phyloP scores from a whole-genome alignment of 1,140 invertebrate genomes.

The Drosophila saltans region DNA sequence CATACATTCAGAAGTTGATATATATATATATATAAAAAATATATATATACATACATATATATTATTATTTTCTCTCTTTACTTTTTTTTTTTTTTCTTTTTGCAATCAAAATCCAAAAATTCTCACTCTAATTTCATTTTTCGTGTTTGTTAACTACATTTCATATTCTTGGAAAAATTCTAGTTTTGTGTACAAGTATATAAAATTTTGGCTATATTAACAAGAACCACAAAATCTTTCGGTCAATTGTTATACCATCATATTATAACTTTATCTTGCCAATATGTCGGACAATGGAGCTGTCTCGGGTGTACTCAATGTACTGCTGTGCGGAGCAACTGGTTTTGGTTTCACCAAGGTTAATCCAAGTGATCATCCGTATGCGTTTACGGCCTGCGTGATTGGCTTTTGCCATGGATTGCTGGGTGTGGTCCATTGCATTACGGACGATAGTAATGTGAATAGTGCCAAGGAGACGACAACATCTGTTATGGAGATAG shows the following conservation, averaged over 20 bases:
- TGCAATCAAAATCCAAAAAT: neutral
- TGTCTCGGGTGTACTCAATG: slow-evolving; percentile 40
- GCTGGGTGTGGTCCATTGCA: slow-evolving; percentile 29
- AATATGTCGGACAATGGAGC: slow-evolving; percentile 58
- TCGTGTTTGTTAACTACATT: too few species aligned
- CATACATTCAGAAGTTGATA: slow-evolving; percentile 34
- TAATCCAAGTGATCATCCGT: slow-evolving; percentile 56
- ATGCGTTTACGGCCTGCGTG: slow-evolving; percentile 65
- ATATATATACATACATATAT: too few species aligned
- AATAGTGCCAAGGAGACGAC: slow-evolving; percentile 19
- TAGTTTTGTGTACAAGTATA: too few species aligned
- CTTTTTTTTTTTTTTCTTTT: neutral
- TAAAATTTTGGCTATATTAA: too few species aligned
- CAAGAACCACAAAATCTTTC: neutral
- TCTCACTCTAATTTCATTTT: too few species aligned
- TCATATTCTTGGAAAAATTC: too few species aligned
- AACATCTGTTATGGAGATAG: slow-evolving; percentile 42
- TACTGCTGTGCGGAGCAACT: slow-evolving; percentile 57
- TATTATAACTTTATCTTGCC: neutral
- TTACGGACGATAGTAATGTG: neutral
- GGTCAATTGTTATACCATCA: neutral
- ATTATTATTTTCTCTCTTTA: neutral
- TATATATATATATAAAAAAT: too few species aligned
- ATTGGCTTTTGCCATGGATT: slow-evolving; percentile 71
- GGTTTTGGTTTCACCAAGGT: slow-evolving; percentile 51